Base-by-base conservation (phyloP, 2,888 invertebrate species). In the Eupeodes luniger region DNA sequence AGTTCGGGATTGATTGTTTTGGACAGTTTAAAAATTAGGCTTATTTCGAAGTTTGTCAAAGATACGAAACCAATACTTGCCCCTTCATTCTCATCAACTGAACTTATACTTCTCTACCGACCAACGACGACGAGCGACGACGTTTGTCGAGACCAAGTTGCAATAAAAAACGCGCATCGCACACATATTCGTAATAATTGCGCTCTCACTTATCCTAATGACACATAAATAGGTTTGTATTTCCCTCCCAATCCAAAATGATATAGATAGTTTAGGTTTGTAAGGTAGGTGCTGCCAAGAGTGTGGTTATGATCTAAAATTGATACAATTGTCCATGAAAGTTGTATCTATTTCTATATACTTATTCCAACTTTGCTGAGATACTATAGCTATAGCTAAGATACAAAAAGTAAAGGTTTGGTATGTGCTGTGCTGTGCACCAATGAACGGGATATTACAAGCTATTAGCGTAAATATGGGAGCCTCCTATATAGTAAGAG, bases 141-240 rank as follows among this genome's bases (percentile, higher is more conserved):
- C 14, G 14, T 14, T 14, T 14, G 14, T 5, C 5, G 14, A 14
- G 14, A 40, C 36, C 64, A 53, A 44, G 47, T 7, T 7, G 34
- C 57, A 4, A 47, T 44, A n/a, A 49, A 55, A 36, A 49, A 40
- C 64, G 40, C 19, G 14, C 81, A 76, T 81, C 72, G 64, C 51
- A 27, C 47, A 14, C 14, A 64, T 72, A 80, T 67, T 81, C 66
- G 75, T 84, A 74, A 67, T 85, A 81, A 85, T 85, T 85, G 81
- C 77, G 67, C 85, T 85, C 85, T 85, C 85, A 85, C 85, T 85
- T 81, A 85, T 85, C 85, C 81, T 85, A 85, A 85, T 85, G 85
- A 85, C 85, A 85, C 81, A 78, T 85, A 85, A 85, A 85, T 85
- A 80, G 87, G 80, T 87, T 87, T 80, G 83, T 61, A 80, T 87